Evolutionary conservation across 2,113 vertebrate species (phyloP).

Genomic region (Fregata magnificens): DNA sequence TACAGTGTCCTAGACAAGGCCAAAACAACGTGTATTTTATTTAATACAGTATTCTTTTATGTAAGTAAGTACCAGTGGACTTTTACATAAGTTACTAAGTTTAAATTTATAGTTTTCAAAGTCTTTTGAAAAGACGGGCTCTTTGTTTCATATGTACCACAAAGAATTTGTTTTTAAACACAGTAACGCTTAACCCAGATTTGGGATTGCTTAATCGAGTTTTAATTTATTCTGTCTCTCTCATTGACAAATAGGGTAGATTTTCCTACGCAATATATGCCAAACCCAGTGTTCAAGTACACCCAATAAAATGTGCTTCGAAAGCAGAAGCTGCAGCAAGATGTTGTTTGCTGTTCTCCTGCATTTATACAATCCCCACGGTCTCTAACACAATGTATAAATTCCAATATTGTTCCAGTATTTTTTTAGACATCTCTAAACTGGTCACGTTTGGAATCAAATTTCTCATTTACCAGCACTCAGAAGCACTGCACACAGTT

Average conservation of each 20-base stretch:
- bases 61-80: neutral
- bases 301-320: neutral
- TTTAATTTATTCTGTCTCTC: neutral
- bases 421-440: neutral
- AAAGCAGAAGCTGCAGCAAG: neutral
- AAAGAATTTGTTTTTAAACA: neutral
- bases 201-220: neutral
- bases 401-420: neutral
- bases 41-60: neutral
- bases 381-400: neutral
- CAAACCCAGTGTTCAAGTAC: neutral
- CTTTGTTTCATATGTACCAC: neutral
- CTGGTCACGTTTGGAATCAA: neutral
- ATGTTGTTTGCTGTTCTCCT: neutral
- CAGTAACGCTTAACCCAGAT: constrained; percentile 1
- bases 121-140: neutral
- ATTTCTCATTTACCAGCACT: neutral
- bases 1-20: neutral
- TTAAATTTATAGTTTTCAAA: neutral
- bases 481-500: neutral
- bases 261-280: neutral
- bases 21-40: neutral
- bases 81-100: neutral
- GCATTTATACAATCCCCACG: neutral
- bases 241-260: neutral